Conservation (phyloP, 2,797 vertebrate genomes). For the Lagorchestes hirsutus region DNA sequence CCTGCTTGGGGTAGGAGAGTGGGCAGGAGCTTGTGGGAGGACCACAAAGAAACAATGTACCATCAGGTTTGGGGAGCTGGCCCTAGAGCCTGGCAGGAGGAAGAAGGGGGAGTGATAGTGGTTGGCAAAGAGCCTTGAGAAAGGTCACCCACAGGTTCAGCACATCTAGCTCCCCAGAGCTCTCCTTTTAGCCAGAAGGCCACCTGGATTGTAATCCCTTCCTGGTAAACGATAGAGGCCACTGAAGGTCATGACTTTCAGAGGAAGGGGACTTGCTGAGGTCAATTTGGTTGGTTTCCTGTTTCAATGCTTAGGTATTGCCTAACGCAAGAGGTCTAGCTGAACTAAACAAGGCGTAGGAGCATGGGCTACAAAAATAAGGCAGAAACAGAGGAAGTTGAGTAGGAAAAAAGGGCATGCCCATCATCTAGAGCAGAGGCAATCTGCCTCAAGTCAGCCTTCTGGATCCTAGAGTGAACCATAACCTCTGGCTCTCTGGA, state of each 20-base stretch:
- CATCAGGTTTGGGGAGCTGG: not conserved
- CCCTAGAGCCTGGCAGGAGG: not conserved
- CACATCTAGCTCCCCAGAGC: not conserved
- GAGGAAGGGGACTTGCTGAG: not conserved
- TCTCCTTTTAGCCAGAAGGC: not conserved
- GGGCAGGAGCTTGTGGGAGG: too few species aligned
- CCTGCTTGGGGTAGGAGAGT: too few species aligned
- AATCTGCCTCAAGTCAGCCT: too few species aligned
- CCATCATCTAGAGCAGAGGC: too few species aligned
- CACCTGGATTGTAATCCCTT: too few species aligned
- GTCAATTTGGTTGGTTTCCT: not conserved
- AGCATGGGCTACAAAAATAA: not conserved
- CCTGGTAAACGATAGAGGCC: not conserved
- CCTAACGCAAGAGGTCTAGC: not conserved
- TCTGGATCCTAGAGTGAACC: too few species aligned
- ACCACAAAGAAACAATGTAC: not conserved
- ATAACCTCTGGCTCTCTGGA: too few species aligned
- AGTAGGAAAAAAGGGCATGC: too few species aligned
- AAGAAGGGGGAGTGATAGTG: not conserved
- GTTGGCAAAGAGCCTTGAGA: not conserved
- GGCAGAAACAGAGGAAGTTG: too few species aligned
- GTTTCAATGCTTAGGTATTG: not conserved
- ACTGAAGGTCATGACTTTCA: not conserved
- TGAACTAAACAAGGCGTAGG: not conserved
- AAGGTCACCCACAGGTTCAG: not conserved